Percentiles rank a stretch among this genome's conserved stretches.
Conservation (phyloP, 1,140 invertebrate species). For the Zaprionus inermis region DNA sequence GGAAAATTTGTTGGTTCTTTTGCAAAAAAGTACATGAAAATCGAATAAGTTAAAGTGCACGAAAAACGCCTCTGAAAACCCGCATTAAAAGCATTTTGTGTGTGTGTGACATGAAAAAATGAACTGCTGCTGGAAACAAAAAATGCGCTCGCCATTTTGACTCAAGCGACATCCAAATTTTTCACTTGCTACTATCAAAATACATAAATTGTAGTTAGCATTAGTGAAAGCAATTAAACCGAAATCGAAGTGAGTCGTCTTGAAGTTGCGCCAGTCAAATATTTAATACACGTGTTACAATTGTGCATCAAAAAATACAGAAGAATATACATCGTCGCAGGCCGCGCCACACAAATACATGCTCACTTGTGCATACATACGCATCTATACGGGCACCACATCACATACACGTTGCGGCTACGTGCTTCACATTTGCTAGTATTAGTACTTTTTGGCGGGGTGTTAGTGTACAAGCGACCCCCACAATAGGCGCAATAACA, state of each 20-base stretch:
- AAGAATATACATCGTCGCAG: constrained; percentile 31
- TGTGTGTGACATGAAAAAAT: constrained; percentile 79
- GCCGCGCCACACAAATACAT: constrained; percentile 45
- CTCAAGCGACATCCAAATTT: constrained; percentile 61
- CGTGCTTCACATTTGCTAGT: constrained; percentile 46
- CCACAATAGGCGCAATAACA: constrained; percentile 24
- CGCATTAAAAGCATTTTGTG: constrained; percentile 59
- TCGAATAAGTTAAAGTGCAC: constrained; percentile 49
- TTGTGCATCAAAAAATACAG: constrained; percentile 40
- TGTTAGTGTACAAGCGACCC: constrained; percentile 38
- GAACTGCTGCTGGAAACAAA: constrained; percentile 74
- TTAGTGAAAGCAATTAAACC: constrained; percentile 25
- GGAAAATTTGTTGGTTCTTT: constrained; percentile 67
- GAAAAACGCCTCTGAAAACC: constrained; percentile 65
- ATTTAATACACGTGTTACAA: constrained; percentile 50
- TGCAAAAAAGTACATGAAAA: constrained; percentile 61
- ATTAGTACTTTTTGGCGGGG: constrained; percentile 60
- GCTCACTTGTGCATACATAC: constrained; percentile 20
- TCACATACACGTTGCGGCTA: constrained; percentile 57
- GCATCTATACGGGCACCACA: neutral
- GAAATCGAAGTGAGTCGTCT: constrained; percentile 28
- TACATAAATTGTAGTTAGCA: constrained; percentile 20
- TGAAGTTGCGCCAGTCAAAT: constrained; percentile 30
- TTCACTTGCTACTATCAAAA: constrained; percentile 49
- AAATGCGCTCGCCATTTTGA: constrained; percentile 83